Conservation (phyloP, 2,888 invertebrate species). For the Palloptera scutellata region DNA sequence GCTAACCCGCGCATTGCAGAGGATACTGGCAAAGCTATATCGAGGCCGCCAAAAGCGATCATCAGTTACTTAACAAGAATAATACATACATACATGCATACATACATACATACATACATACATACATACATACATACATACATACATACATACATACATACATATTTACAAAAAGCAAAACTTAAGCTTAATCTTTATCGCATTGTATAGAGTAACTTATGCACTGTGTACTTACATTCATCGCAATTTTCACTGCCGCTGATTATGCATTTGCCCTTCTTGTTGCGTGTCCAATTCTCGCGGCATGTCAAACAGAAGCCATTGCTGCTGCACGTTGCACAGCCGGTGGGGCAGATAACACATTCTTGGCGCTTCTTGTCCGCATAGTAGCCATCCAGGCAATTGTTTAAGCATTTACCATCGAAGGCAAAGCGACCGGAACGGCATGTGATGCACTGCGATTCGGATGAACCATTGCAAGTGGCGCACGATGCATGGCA, state of each 20-base stretch:
- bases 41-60: no score
- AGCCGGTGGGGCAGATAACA: conserved; percentile 78
- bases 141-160: no score
- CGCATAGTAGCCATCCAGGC: conserved; percentile 78
- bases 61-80: no score
- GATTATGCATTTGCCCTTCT: conserved; percentile 78
- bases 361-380: conserved; percentile 84
- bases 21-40: no score
- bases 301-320: conserved; percentile 79
- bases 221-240: conserved; percentile 66
- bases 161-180: no score
- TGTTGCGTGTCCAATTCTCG: conserved; percentile 77
- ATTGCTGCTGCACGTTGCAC: conserved; percentile 76
- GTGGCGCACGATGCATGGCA: conserved; percentile 84
- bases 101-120: no score
- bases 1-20: no score
- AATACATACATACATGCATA: no score
- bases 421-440: conserved; percentile 75
- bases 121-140: no score
- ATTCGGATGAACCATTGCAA: conserved; percentile 79
- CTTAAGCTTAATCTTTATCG: no score
- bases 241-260: conserved; percentile 75
- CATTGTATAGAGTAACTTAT: neutral
- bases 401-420: conserved; percentile 76
- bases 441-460: conserved; percentile 84